These are phyloP conservation scores for Drosophila takahashii DNA, from an alignment of 1,140 invertebrate genomes.

Conservation along the genomic window DNA sequence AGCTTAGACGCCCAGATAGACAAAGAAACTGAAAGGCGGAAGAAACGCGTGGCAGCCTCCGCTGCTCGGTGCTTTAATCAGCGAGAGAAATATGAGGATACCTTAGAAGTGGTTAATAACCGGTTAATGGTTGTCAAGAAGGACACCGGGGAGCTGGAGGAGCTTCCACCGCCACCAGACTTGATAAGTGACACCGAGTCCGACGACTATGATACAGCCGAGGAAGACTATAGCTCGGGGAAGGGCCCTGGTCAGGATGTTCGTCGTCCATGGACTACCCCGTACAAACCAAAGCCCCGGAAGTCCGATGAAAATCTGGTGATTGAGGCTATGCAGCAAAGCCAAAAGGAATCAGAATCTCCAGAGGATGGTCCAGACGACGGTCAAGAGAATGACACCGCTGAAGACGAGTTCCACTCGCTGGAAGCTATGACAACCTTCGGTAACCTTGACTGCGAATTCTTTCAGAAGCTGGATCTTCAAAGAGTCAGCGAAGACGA, in stretches of 20 bases:
- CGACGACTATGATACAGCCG: slow-evolving; percentile 63
- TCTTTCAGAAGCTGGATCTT: slow-evolving; percentile 67
- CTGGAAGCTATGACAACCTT: slow-evolving; percentile 50
- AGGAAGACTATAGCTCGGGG: slow-evolving; percentile 19
- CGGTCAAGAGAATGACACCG: slow-evolving; percentile 7
- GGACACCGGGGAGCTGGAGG: slow-evolving; percentile 58
- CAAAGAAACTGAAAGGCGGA: slow-evolving; percentile 33
- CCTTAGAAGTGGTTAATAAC: slow-evolving; percentile 67
- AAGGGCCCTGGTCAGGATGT: background rate
- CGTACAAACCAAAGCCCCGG: slow-evolving; percentile 42
- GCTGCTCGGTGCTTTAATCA: slow-evolving; percentile 61
- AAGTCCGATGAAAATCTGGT: slow-evolving; percentile 52
- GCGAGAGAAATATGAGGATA: slow-evolving; percentile 68
- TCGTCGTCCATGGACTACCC: slow-evolving; percentile 44
- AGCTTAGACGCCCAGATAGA: slow-evolving; percentile 43
- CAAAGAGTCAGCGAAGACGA: slow-evolving; percentile 35
- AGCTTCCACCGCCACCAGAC: slow-evolving; percentile 56
- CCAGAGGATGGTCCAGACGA: slow-evolving; percentile 14
- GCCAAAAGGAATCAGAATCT: background rate
- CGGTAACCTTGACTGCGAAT: slow-evolving; percentile 60
- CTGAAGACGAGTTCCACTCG: slow-evolving; percentile 53
- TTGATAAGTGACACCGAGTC: slow-evolving; percentile 50
- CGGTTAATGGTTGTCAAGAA: slow-evolving; percentile 72
- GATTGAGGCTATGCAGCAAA: slow-evolving; percentile 18
- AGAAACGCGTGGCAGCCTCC: slow-evolving; percentile 36